These are phyloP conservation scores for Lepidotrigona ventralis DNA, from an alignment of 1,140 invertebrate genomes.

Conservation along the genomic window DNA sequence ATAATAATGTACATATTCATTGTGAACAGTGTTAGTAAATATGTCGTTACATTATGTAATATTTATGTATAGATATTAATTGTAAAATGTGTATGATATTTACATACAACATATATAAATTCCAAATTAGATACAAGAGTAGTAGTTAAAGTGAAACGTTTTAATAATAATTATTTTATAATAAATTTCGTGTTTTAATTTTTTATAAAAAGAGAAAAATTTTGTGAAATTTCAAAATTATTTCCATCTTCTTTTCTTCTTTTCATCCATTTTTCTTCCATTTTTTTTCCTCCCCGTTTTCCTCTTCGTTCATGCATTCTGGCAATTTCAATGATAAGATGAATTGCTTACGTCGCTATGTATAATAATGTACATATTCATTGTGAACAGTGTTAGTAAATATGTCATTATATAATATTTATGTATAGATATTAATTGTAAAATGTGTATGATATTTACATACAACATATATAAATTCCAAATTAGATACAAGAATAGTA, in stretches of 20 bases:
- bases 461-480: too few species aligned
- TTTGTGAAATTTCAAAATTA: not conserved
- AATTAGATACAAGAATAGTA: too few species aligned
- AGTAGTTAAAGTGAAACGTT: not conserved
- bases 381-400: not conserved
- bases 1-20: not conserved
- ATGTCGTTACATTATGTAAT: not conserved
- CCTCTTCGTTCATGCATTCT: not conserved
- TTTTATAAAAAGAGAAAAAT: not conserved
- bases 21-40: not conserved
- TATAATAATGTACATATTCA: not conserved
- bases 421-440: not conserved
- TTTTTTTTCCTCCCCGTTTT: not conserved
- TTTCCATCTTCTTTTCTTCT: too few species aligned
- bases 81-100: too few species aligned
- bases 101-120: too few species aligned
- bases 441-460: too few species aligned
- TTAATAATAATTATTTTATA: not conserved
- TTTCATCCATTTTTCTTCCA: too few species aligned
- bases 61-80: not conserved
- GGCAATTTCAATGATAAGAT: not conserved
- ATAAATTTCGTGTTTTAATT: not conserved
- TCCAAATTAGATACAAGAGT: too few species aligned
- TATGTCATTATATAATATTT: not conserved
- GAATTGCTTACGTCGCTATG: not conserved